Percentiles rank a stretch among this genome's conserved stretches.
These are phyloP conservation scores for Ivindomyrus marchei DNA, from an alignment of 2,113 vertebrate species.

Conservation along the genomic window DNA sequence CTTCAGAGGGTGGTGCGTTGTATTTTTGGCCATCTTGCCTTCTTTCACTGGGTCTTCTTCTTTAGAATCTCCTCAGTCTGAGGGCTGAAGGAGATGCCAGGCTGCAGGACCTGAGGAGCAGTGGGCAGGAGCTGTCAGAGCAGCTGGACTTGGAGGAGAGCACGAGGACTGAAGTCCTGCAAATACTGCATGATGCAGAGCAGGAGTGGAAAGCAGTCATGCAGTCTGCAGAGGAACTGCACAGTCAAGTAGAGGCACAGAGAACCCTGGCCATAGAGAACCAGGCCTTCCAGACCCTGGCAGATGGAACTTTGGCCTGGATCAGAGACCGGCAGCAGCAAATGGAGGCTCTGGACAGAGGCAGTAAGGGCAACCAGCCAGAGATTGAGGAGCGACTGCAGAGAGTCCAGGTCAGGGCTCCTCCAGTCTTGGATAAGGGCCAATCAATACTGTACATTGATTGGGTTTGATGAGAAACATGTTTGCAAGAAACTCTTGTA, in stretches of 20 bases:
- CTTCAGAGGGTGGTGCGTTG: neutral
- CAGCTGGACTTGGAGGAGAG: constrained; percentile 34
- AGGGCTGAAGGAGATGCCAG: constrained; percentile 46
- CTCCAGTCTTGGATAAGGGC: neutral
- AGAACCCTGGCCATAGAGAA: constrained; percentile 39
- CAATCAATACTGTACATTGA: neutral
- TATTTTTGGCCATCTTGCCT: neutral
- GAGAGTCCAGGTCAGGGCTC: constrained; percentile 44
- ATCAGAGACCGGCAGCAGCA: constrained; percentile 35
- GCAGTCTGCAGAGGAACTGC: constrained; percentile 32
- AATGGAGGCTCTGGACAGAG: constrained; percentile 30
- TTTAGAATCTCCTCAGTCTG: constrained; percentile 37
- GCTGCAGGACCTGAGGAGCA: constrained; percentile 37
- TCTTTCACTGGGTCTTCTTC: neutral
- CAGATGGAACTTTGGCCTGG: constrained; percentile 35
- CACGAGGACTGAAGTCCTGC: constrained; percentile 35
- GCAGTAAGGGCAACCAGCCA: neutral
- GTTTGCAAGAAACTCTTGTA: neutral
- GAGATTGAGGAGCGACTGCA: constrained; percentile 38
- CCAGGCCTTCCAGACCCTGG: constrained; percentile 32
- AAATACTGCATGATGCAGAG: constrained; percentile 43
- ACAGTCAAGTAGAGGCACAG: constrained; percentile 31
- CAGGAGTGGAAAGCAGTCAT: constrained; percentile 52
- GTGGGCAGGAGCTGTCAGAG: constrained; percentile 45
- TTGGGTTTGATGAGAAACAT: neutral